phyloP scores from a whole-genome alignment of 1,140 invertebrate species.

The Gonioctena quinquepunctata region DNA sequence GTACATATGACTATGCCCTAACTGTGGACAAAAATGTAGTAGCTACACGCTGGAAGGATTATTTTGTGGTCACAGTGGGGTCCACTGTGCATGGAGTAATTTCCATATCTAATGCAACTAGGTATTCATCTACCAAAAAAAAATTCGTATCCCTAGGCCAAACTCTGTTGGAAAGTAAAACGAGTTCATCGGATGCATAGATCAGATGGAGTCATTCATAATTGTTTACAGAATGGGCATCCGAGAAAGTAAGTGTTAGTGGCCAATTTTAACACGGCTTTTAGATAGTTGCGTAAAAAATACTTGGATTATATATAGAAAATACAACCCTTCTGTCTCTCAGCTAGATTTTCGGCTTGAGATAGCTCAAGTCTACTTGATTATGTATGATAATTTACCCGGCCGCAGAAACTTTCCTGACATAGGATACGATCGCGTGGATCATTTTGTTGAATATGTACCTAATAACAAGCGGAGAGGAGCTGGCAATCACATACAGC shows the following conservation, averaged over 20 bases:
- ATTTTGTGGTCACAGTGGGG: slow-evolving; percentile 33
- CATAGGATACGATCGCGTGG: not conserved
- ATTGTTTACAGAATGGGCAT: slow-evolving; percentile 49
- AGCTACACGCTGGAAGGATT: slow-evolving; percentile 23
- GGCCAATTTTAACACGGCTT: slow-evolving; percentile 46
- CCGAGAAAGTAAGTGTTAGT: slow-evolving; percentile 50
- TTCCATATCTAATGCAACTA: slow-evolving; percentile 24
- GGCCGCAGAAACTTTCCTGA: not conserved
- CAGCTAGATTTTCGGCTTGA: not conserved
- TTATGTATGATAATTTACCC: not conserved
- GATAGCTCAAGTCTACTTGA: slow-evolving; percentile 7
- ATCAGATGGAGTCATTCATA: slow-evolving; percentile 39
- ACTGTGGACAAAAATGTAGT: slow-evolving; percentile 35
- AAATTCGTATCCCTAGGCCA: slow-evolving; percentile 19
- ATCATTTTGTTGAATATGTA: not conserved
- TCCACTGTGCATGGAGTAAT: slow-evolving; percentile 27
- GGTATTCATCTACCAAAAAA: slow-evolving; percentile 30
- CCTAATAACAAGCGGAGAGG: slow-evolving; percentile 3
- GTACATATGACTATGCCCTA: slow-evolving; percentile 44
- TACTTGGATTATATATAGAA: slow-evolving; percentile 42
- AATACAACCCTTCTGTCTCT: not conserved
- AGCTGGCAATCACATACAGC: not conserved
- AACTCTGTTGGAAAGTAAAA: slow-evolving; percentile 4
- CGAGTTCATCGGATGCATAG: slow-evolving; percentile 3
- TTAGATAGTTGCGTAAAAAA: slow-evolving; percentile 45